phyloP scores from a whole-genome alignment of 2,888 invertebrate species.

The Melieria crassipennis region DNA sequence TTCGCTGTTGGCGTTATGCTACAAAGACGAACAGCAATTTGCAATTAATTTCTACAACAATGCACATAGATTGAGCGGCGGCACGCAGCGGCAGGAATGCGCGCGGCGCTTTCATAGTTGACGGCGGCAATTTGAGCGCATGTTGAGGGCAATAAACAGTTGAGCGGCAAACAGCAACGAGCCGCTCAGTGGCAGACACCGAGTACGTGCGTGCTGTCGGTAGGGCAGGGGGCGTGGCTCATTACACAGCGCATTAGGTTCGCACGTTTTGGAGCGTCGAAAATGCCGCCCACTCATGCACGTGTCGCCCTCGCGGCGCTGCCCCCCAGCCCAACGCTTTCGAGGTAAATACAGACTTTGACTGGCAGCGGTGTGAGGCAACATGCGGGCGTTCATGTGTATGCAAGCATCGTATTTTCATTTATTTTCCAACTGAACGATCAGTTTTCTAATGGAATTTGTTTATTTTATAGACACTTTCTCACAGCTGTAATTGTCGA shows the following conservation, averaged over 20 bases:
- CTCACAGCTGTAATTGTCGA: too few species aligned
- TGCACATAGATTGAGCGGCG: background rate
- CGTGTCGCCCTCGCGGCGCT: too few species aligned
- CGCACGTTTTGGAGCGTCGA: slow-evolving; percentile 4
- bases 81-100: background rate
- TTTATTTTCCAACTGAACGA: slow-evolving; percentile 27
- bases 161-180: too few species aligned
- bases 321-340: background rate
- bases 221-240: background rate
- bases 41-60: slow-evolving; percentile 27
- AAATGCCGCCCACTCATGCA: too few species aligned
- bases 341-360: background rate
- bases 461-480: background rate
- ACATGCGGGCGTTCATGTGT: background rate
- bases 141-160: background rate
- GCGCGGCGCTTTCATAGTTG: slow-evolving; percentile 2
- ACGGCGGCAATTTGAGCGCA: slow-evolving; percentile 15
- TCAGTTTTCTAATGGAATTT: slow-evolving; percentile 13
- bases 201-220: background rate
- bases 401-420: slow-evolving; percentile 9
- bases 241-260: slow-evolving; percentile 3
- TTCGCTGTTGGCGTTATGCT: too few species aligned
- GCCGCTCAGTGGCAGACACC: background rate
- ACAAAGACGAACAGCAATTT: slow-evolving; percentile 6
- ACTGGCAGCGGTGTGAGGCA: background rate